Evolutionary conservation across 2,797 vertebrate species (phyloP), one percentile per base, ranked within the genome.

Genomic region (Tiaroga cobitis): DNA sequence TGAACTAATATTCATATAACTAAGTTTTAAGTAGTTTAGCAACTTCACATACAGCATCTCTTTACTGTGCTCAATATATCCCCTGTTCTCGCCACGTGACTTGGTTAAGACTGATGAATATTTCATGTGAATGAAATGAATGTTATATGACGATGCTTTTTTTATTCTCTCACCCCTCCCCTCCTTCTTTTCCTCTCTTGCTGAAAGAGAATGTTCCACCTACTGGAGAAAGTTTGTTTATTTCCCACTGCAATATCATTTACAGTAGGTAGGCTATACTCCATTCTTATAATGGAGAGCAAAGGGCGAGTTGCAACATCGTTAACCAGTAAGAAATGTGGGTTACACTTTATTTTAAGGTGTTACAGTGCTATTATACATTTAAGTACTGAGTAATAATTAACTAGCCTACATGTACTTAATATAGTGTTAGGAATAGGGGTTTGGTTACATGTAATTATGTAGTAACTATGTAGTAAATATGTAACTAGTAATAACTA

Each of bases 101-200:
- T 56, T 54, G 51, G 49, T 61, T 39, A 61, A 70, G 82, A 29
- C 56, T 41, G 63, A 34, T 84, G 43, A 85, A 87, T 82, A 81
- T 83, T 87, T 85, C 2, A 87, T 83, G 37, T 32, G 72, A 85
- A 85, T 86, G 65, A 84, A 85, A 85, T 86, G 65, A 84, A 83
- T 85, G 77, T 84, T 89, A 81, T 77, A 80, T 87, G 89, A 87
- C 81, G 68, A 56, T 78, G 72, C 87, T 81, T 82, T 82, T 87
- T 82, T 80, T 77, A 46, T 46, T 34, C 59, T 43, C 49, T 54
- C 11, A 13, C 16, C 29, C 43, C 82, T 56, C 10, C 56, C 34
- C 46, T 76, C 19, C 13, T 75, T 43, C 7, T 46, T 34, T 24
- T 79, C n/a, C 24, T 34, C 51, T 73, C 39, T 34, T 26, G 8